Evolutionary conservation across 92 coral and sea anemone species (phyloP).

Genomic region (Epizoanthus rinbou): DNA sequence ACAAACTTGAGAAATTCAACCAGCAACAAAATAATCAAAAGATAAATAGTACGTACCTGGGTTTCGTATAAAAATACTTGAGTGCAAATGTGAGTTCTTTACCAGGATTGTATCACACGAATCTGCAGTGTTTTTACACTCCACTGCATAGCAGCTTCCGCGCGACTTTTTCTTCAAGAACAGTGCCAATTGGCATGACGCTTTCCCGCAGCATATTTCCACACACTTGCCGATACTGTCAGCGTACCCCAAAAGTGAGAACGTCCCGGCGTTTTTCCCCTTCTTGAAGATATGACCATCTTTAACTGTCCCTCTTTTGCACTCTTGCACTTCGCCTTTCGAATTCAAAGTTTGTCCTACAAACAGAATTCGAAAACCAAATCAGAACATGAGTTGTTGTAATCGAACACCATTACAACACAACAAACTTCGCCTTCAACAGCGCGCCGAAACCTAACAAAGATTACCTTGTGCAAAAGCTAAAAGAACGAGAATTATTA

Average conservation of each 20-base stretch:
- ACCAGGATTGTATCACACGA: conserved; percentile 29
- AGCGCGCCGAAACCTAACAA: background rate
- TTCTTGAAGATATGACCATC: conserved; percentile 72
- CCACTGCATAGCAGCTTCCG: conserved; percentile 83
- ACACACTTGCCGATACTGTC: conserved; percentile 65
- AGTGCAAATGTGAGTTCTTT: conserved; percentile 21
- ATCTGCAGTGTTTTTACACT: conserved; percentile 58
- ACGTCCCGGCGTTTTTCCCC: conserved; percentile 84
- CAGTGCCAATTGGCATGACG: conserved; percentile 67
- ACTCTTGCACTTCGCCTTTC: conserved; percentile 51
- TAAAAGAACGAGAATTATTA: conserved; percentile 25
- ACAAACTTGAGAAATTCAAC: too few relatives aligned
- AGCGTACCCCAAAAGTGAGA: conserved; percentile 60
- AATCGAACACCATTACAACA: conserved; percentile 8
- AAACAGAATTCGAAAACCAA: conserved; percentile 24
- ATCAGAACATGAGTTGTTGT: conserved; percentile 9
- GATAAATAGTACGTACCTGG: conserved; percentile 41
- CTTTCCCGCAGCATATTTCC: conserved; percentile 72
- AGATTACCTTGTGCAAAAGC: conserved; percentile 39
- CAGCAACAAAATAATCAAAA: background rate
- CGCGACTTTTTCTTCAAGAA: conserved; percentile 47
- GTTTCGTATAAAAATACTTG: conserved; percentile 56
- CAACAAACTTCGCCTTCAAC: background rate
- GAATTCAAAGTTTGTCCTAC: conserved; percentile 34
- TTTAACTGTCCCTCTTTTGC: conserved; percentile 55